phyloP scores from a whole-genome alignment of 2,113 vertebrate species.

The Charadrius vociferus region DNA sequence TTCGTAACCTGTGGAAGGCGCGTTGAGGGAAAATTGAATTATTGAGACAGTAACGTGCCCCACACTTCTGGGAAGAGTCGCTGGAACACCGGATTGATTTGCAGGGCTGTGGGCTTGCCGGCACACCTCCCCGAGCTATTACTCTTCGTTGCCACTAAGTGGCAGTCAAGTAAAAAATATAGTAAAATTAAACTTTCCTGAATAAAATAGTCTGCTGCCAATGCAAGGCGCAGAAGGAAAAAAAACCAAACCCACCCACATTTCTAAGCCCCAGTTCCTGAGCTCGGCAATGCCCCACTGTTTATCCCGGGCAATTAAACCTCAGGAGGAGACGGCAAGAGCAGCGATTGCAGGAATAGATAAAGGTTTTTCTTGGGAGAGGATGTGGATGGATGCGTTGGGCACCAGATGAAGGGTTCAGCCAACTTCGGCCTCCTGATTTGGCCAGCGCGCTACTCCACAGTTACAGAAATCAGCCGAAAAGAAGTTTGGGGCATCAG shows the following conservation, averaged over 20 bases:
- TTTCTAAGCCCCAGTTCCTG: neutral
- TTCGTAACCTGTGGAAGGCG: neutral
- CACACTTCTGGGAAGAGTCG: neutral
- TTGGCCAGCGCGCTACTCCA: rapidly evolving
- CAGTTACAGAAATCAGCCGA: neutral
- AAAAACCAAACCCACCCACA: neutral
- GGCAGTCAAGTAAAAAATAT: constrained; percentile 79
- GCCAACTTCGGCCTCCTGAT: neutral
- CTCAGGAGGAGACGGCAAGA: neutral
- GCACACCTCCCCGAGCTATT: neutral
- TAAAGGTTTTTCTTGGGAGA: neutral
- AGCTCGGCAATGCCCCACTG: neutral
- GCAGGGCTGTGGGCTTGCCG: neutral
- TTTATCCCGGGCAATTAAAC: neutral
- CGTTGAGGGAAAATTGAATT: neutral
- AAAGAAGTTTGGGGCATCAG: neutral
- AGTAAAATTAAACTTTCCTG: neutral
- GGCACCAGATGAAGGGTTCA: neutral
- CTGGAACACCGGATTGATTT: neutral
- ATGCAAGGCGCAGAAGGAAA: neutral
- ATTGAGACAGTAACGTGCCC: neutral
- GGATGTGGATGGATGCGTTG: neutral
- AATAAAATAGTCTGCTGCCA: neutral
- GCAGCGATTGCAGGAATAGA: neutral
- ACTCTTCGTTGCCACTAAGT: constrained; percentile 65